Evolutionary conservation across 2,888 invertebrate species (phyloP), one percentile per base, ranked within the genome.

Genomic region (Platycnemis pennipes): DNA sequence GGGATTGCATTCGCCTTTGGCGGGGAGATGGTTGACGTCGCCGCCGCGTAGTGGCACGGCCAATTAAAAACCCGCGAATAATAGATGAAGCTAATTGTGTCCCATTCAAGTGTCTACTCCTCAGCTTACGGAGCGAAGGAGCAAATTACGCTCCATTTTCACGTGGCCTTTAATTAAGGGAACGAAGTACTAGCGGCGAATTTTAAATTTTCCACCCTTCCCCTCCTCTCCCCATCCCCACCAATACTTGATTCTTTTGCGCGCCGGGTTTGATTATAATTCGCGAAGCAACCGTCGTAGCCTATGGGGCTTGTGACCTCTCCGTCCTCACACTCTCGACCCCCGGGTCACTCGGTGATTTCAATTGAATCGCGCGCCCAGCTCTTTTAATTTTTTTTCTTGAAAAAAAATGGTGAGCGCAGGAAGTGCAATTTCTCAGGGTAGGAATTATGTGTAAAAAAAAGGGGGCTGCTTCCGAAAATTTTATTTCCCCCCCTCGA

Each of bases 21-120:
- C 5, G 31, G 5, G 5, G 69, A 5, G 49, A 13, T 5, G 49
- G 13, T 49, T 13, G 49, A 49, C 49, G 13, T n/a, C 63, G 26
- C 31, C 11, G 69, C 69, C 5, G 69, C 19, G 69, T 31, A n/a
- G 69, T 5, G 3, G 69, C n/a, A 31, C 69, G 31, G 19, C n/a
- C 69, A 69, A n/a, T n/a, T 69, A 69, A 69, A 69, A 69, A 69
- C n/a, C 69, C 69, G 3, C 69, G 69, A 69, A 69, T 69, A 69
- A 31, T 31, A 31, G 69, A 69, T n/a, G n/a, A 69, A 69, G 69
- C 31, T 69, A 13, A 69, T 69, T 31, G 69, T 69, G 4, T 19
- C 69, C 11, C 69, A 31, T 69, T 69, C 69, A 31, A 69, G 69
- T 69, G 69, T 11, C 69, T n/a, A n/a, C 69, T 69, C 31, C 69